Evolutionary conservation across 2,113 vertebrate species (phyloP).

Genomic region (Ariopsis seemanni): DNA sequence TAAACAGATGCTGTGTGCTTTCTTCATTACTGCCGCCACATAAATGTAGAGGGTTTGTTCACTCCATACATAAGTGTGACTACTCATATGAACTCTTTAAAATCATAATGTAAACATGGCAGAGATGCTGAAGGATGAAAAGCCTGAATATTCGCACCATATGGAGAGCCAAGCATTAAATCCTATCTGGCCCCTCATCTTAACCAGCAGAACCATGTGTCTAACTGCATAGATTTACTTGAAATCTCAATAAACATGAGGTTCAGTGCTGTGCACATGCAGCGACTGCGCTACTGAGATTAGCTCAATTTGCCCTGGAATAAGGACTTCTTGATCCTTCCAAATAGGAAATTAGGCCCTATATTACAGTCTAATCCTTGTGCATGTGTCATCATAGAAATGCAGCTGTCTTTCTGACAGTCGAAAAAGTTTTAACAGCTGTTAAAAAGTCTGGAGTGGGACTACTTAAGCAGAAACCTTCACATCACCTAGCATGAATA

Average conservation of each 20-base stretch:
- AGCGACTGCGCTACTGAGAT: conserved; percentile 30
- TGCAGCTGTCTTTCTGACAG: background rate
- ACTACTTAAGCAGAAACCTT: conserved; percentile 19
- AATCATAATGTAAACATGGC: conserved; percentile 54
- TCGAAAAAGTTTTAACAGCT: background rate
- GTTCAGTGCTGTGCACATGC: conserved; percentile 12
- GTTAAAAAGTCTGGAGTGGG: background rate
- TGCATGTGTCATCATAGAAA: background rate
- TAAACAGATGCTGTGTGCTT: conserved; percentile 43
- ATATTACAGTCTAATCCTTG: conserved; percentile 18
- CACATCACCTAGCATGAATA: background rate
- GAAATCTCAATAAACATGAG: conserved; percentile 40
- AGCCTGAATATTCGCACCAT: conserved; percentile 53
- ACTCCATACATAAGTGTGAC: conserved; percentile 43
- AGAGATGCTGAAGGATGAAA: conserved; percentile 45
- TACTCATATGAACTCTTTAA: conserved; percentile 46
- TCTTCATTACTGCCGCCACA: conserved; percentile 40
- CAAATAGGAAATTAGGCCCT: conserved; percentile 44
- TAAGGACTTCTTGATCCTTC: conserved; percentile 28
- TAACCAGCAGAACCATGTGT: conserved; percentile 26
- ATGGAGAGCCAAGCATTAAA: conserved; percentile 36
- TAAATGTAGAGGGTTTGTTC: conserved; percentile 37
- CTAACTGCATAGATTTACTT: conserved; percentile 29
- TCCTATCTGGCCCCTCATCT: conserved; percentile 37
- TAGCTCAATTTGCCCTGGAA: conserved; percentile 45